Evolutionary conservation across 2,113 vertebrate genomes (phyloP).

Genomic region (Ariopsis seemanni): DNA sequence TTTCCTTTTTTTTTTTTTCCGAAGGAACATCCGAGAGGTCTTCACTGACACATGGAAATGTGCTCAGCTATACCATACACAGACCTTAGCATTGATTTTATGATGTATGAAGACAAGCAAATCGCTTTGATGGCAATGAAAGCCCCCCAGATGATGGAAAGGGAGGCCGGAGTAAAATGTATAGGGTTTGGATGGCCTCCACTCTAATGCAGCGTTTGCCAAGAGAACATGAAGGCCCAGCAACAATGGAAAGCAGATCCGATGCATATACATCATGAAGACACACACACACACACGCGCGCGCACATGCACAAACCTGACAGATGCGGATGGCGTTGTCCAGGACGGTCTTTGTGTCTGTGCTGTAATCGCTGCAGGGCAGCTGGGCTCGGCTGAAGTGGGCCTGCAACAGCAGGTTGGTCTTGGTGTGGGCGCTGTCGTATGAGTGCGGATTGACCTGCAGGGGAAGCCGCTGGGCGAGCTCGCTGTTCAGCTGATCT

Average conservation of each 20-base stretch:
- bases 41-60: slow-evolving; percentile 53
- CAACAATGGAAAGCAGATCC: slow-evolving; percentile 41
- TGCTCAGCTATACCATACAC: slow-evolving; percentile 38
- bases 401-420: slow-evolving; percentile 92
- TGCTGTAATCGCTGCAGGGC: slow-evolving; percentile 91
- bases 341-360: slow-evolving; percentile 94
- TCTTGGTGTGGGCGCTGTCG: slow-evolving; percentile 96
- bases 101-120: slow-evolving; percentile 53
- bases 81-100: slow-evolving; percentile 52
- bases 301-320: slow-evolving; percentile 78
- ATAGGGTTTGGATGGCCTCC: slow-evolving; percentile 40
- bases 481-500: slow-evolving; percentile 93
- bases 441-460: slow-evolving; percentile 90
- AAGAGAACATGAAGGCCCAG: slow-evolving; percentile 13
- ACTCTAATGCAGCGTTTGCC: slow-evolving; percentile 20
- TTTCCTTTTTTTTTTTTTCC: background rate
- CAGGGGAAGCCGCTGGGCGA: slow-evolving; percentile 88
- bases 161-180: slow-evolving; percentile 31
- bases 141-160: slow-evolving; percentile 46
- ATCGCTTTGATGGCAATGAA: slow-evolving; percentile 50
- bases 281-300: background rate
- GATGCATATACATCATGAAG: slow-evolving; percentile 56
- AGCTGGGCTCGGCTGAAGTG: slow-evolving; percentile 87
- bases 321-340: slow-evolving; percentile 94
- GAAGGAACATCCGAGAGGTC: slow-evolving; percentile 42